A percentile compares a stretch with the other conserved stretches of the same genome.
These are phyloP conservation scores for Cepaea hortensis DNA, from an alignment of 2,888 invertebrate genomes.

Conservation along the genomic window DNA sequence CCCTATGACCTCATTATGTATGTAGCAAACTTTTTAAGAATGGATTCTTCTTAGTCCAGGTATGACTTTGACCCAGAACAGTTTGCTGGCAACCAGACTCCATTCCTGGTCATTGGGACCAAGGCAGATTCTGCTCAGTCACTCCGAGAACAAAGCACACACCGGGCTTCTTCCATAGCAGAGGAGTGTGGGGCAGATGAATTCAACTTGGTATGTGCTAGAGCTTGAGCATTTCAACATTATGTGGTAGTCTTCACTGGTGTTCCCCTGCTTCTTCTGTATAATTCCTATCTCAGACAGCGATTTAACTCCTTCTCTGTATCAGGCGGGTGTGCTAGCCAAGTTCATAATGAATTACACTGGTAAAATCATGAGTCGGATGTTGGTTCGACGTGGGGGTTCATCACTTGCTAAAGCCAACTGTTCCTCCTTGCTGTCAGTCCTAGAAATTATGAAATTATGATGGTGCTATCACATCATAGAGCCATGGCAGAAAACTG, in stretches of 20 bases:
- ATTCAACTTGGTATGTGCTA: slow-evolving; percentile 84
- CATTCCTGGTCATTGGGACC: slow-evolving; percentile 94
- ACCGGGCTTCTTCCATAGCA: slow-evolving; percentile 83
- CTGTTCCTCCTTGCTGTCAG: too few species aligned
- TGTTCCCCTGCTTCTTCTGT: not conserved
- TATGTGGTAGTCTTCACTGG: too few species aligned
- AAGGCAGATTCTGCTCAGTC: slow-evolving; percentile 91
- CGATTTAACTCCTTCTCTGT: too few species aligned
- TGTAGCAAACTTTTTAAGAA: not conserved
- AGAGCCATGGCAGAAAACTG: too few species aligned
- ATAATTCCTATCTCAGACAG: not conserved
- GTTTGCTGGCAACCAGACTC: slow-evolving; percentile 83
- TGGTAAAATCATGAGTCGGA: too few species aligned
- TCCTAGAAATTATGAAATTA: too few species aligned
- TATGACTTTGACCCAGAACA: slow-evolving; percentile 77
- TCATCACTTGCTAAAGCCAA: too few species aligned
- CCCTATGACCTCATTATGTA: not conserved
- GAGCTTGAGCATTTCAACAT: not conserved
- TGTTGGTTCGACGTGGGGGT: too few species aligned
- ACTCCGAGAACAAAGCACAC: slow-evolving; percentile 79
- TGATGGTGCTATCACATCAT: too few species aligned
- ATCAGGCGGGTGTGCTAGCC: too few species aligned
- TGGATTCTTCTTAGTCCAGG: slow-evolving; percentile 51
- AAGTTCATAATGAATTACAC: too few species aligned
- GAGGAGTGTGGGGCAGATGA: slow-evolving; percentile 95